Conservation (phyloP, 1,140 invertebrate genomes). For the Drosophila sp. region DNA sequence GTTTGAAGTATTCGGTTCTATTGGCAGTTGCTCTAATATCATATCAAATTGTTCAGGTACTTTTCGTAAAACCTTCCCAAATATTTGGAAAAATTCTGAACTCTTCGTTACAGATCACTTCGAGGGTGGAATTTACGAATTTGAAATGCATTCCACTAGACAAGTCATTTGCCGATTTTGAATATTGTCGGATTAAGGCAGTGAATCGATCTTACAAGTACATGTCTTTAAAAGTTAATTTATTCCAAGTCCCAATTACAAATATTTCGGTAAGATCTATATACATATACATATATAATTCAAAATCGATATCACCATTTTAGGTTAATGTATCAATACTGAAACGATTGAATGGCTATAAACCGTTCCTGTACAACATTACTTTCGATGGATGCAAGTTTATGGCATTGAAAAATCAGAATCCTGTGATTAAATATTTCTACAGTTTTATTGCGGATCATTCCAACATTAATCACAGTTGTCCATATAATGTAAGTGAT, state of each 20-base stretch:
- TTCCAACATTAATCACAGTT: neutral
- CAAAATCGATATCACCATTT: neutral
- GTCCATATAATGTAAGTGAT: conserved; percentile 1
- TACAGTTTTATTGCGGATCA: neutral
- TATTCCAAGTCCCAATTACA: no score
- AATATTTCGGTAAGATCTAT: no score
- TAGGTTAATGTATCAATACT: neutral
- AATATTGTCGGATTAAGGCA: neutral
- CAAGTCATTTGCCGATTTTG: neutral
- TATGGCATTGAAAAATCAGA: neutral
- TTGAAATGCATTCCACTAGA: neutral
- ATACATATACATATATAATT: no score
- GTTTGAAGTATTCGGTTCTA: neutral
- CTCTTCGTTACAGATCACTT: neutral
- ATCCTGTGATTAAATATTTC: neutral
- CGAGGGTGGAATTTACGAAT: neutral
- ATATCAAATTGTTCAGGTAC: neutral
- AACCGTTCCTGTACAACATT: neutral
- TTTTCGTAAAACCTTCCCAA: neutral
- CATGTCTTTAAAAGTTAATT: no score
- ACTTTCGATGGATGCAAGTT: neutral
- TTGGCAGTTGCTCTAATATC: neutral
- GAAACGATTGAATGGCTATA: neutral
- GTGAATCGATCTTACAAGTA: neutral
- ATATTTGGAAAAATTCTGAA: no score